phyloP scores from a whole-genome alignment of 2,888 invertebrate species.

The Dexiosoma caninum region DNA sequence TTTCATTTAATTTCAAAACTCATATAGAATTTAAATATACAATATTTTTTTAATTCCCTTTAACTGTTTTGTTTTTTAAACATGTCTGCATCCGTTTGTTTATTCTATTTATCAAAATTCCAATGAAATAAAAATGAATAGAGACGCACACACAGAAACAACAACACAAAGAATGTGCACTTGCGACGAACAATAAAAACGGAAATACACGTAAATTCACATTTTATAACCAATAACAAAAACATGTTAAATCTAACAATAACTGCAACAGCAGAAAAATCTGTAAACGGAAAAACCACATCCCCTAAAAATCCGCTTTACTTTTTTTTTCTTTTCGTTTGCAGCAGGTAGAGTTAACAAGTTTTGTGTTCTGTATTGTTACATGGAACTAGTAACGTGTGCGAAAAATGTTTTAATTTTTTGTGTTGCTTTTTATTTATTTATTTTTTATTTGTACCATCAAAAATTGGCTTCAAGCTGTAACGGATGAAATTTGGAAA shows the following conservation, averaged over 20 bases:
- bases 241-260: slow-evolving; percentile 59
- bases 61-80: slow-evolving; percentile 18
- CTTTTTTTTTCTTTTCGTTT: not conserved
- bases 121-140: not conserved
- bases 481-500: not conserved
- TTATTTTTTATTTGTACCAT: not conserved
- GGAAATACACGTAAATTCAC: slow-evolving; percentile 59
- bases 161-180: not conserved
- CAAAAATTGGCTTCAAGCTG: slow-evolving; percentile 43
- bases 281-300: slow-evolving; percentile 5
- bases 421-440: no score
- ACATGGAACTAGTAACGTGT: slow-evolving; percentile 6
- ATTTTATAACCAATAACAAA: slow-evolving; percentile 53
- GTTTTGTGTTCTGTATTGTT: slow-evolving; percentile 41
- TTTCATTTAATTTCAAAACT: not conserved
- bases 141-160: not conserved
- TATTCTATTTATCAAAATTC: slow-evolving; percentile 36
- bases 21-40: not conserved
- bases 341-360: slow-evolving; percentile 49
- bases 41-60: not conserved
- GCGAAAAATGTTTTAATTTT: not conserved
- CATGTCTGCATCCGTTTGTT: slow-evolving; percentile 28
- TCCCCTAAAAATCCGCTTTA: not conserved
- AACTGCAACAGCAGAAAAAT: slow-evolving; percentile 18
- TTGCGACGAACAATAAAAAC: slow-evolving; percentile 52